These are phyloP conservation scores for Rotaria socialis DNA, from an alignment of 2,888 invertebrate genomes.

Conservation along the genomic window DNA sequence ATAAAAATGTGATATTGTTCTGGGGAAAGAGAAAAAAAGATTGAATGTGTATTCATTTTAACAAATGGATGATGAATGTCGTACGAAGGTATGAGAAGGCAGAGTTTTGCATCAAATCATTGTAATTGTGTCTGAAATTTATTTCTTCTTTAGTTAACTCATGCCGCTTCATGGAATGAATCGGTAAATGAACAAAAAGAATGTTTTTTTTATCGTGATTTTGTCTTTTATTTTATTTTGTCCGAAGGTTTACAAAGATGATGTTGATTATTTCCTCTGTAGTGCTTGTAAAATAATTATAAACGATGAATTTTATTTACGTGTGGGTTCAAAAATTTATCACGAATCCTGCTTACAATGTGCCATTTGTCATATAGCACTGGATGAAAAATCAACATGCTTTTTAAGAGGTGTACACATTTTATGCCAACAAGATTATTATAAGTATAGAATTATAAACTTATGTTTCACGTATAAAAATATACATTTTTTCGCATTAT, in stretches of 20 bases:
- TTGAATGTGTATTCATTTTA: too few species aligned
- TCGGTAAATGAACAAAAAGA: neutral
- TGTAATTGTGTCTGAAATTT: neutral
- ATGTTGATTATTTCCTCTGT: slow-evolving; percentile 49
- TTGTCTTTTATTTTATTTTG: neutral
- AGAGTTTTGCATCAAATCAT: too few species aligned
- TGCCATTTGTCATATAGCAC: slow-evolving; percentile 54
- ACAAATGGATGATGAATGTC: too few species aligned
- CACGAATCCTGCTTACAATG: slow-evolving; percentile 58
- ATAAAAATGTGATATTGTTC: too few species aligned
- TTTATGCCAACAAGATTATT: slow-evolving; percentile 44
- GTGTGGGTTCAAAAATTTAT: slow-evolving; percentile 57
- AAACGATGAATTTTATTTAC: slow-evolving; percentile 56
- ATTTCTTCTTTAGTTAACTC: neutral
- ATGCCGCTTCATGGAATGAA: neutral
- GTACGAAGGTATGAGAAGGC: too few species aligned
- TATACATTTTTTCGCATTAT: neutral
- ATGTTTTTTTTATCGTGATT: neutral
- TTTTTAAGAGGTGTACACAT: slow-evolving; percentile 41
- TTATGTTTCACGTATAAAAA: neutral
- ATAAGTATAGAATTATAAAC: slow-evolving; percentile 21
- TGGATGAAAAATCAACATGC: slow-evolving; percentile 47
- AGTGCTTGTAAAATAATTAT: slow-evolving; percentile 55
- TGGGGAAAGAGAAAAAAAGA: too few species aligned
- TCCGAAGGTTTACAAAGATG: neutral